phyloP scores from a whole-genome alignment of 2,797 vertebrate species.

The Liparis tanakae region DNA sequence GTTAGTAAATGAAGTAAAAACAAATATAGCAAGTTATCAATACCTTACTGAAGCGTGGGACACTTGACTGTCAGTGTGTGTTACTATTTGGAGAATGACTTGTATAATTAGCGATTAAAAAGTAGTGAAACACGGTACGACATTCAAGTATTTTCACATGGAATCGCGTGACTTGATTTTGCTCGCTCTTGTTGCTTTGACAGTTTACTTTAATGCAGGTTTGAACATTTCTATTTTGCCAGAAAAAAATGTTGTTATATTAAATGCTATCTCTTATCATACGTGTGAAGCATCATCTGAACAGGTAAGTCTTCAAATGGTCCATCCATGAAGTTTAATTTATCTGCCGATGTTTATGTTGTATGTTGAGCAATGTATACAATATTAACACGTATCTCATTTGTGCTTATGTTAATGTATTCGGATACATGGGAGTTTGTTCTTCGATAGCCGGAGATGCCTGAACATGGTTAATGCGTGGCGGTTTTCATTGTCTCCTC shows the following conservation, averaged over 20 bases:
- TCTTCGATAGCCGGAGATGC: background rate
- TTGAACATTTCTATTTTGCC: conserved; percentile 17
- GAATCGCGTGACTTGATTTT: conserved; percentile 44
- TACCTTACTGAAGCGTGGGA: conserved; percentile 32
- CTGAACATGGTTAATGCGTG: background rate
- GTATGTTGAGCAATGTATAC: background rate
- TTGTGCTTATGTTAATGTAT: background rate
- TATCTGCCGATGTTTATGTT: background rate
- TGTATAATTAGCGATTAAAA: conserved; percentile 1
- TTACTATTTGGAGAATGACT: conserved; percentile 19
- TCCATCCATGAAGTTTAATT: background rate
- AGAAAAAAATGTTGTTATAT: conserved; percentile 32
- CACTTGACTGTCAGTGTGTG: conserved; percentile 48
- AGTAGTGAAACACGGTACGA: conserved; percentile 7
- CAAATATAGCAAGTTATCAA: conserved; percentile 38
- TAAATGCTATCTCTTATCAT: conserved; percentile 55
- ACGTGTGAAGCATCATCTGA: conserved; percentile 61
- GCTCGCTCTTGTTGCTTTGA: conserved; percentile 43
- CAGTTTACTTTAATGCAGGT: conserved; percentile 5
- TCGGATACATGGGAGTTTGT: background rate
- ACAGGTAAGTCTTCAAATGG: conserved; percentile 71
- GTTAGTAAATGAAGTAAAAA: conserved; percentile 43
- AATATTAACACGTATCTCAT: too few relatives aligned
- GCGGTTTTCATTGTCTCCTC: background rate
- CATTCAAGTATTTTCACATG: conserved; percentile 51